Percentiles rank a stretch among this genome's conserved stretches.
Evolutionary conservation across 2,797 vertebrate species (phyloP).

Genomic region (Lindbergichthys nudifrons): DNA sequence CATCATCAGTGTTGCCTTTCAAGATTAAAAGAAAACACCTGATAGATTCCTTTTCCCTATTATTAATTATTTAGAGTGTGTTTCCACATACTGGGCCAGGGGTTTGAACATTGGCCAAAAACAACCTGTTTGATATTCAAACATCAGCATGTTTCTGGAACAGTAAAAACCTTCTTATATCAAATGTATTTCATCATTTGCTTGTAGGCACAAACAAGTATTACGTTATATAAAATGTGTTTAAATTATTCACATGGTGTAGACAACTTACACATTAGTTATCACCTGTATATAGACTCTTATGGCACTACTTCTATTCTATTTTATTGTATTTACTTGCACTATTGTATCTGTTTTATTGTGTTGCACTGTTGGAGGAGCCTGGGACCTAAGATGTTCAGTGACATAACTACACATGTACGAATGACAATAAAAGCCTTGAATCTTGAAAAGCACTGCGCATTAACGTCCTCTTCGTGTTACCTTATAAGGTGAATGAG

Average conservation of each 20-base stretch:
- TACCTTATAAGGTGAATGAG: not conserved
- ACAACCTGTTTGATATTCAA: not conserved
- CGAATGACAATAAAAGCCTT: too few relatives aligned
- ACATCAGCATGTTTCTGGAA: constrained; percentile 17
- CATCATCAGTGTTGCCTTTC: not conserved
- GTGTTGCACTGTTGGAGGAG: too few relatives aligned
- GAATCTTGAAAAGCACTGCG: too few relatives aligned
- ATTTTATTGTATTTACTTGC: too few relatives aligned
- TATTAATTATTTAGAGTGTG: not conserved
- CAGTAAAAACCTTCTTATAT: not conserved
- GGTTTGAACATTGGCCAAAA: constrained; percentile 11
- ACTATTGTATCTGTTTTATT: too few relatives aligned
- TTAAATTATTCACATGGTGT: not conserved
- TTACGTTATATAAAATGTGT: not conserved
- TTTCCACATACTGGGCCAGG: not conserved
- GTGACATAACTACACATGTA: too few relatives aligned
- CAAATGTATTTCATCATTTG: not conserved
- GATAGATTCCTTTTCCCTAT: not conserved
- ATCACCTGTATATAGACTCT: too few relatives aligned
- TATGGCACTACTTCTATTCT: too few relatives aligned
- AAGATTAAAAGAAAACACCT: not conserved
- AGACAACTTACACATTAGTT: too few relatives aligned
- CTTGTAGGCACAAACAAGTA: not conserved
- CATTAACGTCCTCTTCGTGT: too few relatives aligned
- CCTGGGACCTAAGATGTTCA: too few relatives aligned